A percentile compares a stretch with the other conserved stretches of the same genome.
Evolutionary conservation across 2,797 vertebrate genomes (phyloP).

Genomic region (Chlorospingus flavigularis): DNA sequence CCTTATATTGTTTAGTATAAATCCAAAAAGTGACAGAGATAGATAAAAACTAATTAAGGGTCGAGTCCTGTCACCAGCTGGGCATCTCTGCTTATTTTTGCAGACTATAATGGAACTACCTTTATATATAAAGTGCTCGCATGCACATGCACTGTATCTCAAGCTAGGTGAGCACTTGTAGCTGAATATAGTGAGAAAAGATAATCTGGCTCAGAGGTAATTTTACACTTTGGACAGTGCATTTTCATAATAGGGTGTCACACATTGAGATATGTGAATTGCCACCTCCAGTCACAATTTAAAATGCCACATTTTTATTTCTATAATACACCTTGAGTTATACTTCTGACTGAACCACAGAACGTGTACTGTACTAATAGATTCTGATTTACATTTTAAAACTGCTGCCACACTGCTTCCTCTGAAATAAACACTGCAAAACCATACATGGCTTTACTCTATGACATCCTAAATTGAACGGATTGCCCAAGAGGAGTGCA

Average conservation of each 20-base stretch:
- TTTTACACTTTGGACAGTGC: not conserved
- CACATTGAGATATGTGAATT: not conserved
- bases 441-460: not conserved
- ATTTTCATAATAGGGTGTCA: not conserved
- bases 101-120: not conserved
- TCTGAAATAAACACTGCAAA: not conserved
- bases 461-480: not conserved
- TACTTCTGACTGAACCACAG: not conserved
- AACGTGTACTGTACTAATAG: not conserved
- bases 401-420: not conserved
- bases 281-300: not conserved
- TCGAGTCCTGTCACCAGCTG: not conserved
- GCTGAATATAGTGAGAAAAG: not conserved
- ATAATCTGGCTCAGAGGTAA: not conserved
- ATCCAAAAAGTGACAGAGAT: not conserved
- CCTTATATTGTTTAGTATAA: not conserved
- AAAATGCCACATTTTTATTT: not conserved
- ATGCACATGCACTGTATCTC: not conserved
- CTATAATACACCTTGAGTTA: not conserved
- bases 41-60: not conserved
- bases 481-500: not conserved
- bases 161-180: not conserved
- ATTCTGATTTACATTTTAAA: not conserved
- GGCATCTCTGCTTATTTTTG: not conserved
- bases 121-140: rapidly evolving